Base-by-base conservation (phyloP, 2,113 vertebrate species). In the Centropristis striata region DNA sequence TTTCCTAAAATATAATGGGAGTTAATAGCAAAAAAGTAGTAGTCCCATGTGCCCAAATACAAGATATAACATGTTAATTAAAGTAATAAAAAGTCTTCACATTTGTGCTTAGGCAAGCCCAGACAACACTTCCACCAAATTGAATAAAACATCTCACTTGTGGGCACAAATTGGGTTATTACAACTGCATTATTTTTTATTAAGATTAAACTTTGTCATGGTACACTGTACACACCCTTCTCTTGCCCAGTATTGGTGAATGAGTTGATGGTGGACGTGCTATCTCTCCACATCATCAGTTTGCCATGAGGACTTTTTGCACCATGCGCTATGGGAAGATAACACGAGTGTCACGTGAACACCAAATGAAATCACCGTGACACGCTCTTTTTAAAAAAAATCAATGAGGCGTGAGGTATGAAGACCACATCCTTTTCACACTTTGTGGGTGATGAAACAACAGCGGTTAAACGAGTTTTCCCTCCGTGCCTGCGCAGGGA, bases 401-500 rank as follows among this genome's bases (percentile, higher is more conserved):
- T 55, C 55, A 86, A 66, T 71, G 87, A 85, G 66, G 64, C 66
- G 74, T 80, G 67, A 72, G 54, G 64, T 66, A 27, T 46, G 41
- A 78, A 73, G 36, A 57, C 41, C 64, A 63, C 60, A 53, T 82
- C 2, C 61, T 81, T 37, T 61, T 41, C 66, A 47, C 61, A 74
- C 67, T 74, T 75, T 67, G 71, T 66, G 55, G 21, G 28, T 59
- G 84, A 67, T 54, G 69, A 57, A 76, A 60, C 49, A 82, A 46
- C 53, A 76, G 75, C 46, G 50, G 50, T 53, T 28, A 71, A 53
- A 69, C 58, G 39, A 63, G 57, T 59, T 0, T 1, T 9, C 49
- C 47, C 25, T 7, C 44, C 20, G 60, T 71, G 58, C 16, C 49
- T 51, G 75, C 73, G 46, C 78, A 16, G 59, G 47, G 65, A 64